Base-by-base conservation (phyloP, 2,888 invertebrate species). In the Zootermopsis nevadensis region DNA sequence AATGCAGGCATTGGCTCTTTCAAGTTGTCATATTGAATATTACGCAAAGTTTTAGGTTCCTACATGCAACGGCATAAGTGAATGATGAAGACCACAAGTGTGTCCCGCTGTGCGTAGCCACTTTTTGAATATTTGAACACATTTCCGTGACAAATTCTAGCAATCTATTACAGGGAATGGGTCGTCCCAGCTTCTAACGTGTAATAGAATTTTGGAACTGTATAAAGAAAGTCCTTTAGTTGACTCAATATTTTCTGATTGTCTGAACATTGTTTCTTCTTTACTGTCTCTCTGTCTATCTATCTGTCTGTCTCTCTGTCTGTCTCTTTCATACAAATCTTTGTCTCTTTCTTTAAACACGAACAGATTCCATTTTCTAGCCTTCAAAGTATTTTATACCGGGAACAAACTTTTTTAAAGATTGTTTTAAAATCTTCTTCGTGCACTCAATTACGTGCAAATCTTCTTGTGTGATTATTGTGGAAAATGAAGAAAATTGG, bases 111-210 rank as follows among this genome's bases (percentile, higher is more conserved):
- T 48, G 66, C 15, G 22, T 4, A 55, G 77, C 77, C 77, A 77
- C 77, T 77, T 77, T 66, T 77, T 53, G 77, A 77, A 77, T 77
- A 77, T 77, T 55, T 77, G 55, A 77, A 77, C 33, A 77, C 48
- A 77, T 55, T 77, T 55, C 38, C 55, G 33, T 35, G 76, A 76
- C 76, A 76, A 76, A 76, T 76, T 76, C 76, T 42, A 76, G 48
- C 77, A 77, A 77, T 77, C 12, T 77, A 48, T 77, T 77, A 77
- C 30, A 15, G 7, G 55, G 22, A 55, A 77, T 31, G 12, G 76
- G 24, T 42, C 42, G 42, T 27, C 76, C 35, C 72, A 76, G 22
- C 30, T 69, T 69, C 31, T 12, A 69, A 30, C 22, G 33, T 15
- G 6, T 69, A 33, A 69, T 69, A 69, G 31, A 33, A 22, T 69